A percentile compares a stretch with the other conserved stretches of the same genome.
phyloP scores from a whole-genome alignment of 2,797 vertebrate genomes.

The Prunella strophiata region DNA sequence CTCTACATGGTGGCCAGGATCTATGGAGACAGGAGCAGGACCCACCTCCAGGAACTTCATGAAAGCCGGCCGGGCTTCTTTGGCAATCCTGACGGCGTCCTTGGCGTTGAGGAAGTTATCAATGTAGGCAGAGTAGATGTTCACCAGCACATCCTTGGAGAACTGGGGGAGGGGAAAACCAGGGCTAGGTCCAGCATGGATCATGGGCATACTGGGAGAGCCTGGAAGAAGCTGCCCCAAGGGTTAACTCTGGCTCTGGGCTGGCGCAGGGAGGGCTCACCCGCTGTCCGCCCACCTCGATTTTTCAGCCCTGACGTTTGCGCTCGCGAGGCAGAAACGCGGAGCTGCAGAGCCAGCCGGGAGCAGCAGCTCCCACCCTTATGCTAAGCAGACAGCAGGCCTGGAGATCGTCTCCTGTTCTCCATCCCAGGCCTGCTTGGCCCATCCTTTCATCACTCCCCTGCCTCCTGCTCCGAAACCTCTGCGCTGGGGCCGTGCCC shows the following conservation, averaged over 20 bases:
- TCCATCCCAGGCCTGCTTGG: constrained; percentile 12
- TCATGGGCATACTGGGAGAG: background rate
- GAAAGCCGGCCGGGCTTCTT: constrained; percentile 94
- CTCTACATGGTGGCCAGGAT: background rate
- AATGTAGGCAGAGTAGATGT: constrained; percentile 96
- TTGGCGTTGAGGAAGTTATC: constrained; percentile 99
- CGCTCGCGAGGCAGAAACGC: background rate
- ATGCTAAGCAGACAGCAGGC: constrained; percentile 55
- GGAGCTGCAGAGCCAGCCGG: background rate
- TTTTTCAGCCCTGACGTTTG: constrained; percentile 36
- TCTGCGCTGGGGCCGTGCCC: background rate
- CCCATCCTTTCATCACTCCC: constrained; percentile 6
- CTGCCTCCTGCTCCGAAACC: background rate
- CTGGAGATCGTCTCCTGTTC: constrained; percentile 58
- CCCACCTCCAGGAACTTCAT: constrained; percentile 97
- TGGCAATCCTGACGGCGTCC: constrained; percentile 94
- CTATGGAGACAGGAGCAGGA: background rate
- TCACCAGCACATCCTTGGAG: constrained; percentile 94
- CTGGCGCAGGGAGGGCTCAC: background rate
- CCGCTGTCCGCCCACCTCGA: background rate
- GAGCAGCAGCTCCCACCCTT: background rate
- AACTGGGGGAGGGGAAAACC: constrained; percentile 78
- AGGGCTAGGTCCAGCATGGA: background rate
- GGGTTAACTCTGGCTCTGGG: constrained; percentile 43
- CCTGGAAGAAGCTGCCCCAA: constrained; percentile 24